A percentile compares a stretch with the other conserved stretches of the same genome.
These are phyloP conservation scores for Mormyrus lacerda DNA, from an alignment of 2,113 vertebrate species.

Conservation along the genomic window DNA sequence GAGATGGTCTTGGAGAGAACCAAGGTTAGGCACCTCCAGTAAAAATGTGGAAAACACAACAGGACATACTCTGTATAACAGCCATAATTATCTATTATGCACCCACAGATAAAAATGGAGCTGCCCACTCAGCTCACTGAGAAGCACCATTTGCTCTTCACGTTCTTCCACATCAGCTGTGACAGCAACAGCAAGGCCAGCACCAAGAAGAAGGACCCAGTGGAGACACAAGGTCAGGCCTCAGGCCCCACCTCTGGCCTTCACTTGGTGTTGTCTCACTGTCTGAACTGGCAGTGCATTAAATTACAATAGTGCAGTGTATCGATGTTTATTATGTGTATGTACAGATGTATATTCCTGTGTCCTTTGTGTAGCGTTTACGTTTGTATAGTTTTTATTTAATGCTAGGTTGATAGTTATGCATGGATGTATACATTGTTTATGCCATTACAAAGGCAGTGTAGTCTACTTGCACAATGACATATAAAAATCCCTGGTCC, in stretches of 20 bases:
- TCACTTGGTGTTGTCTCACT: not conserved
- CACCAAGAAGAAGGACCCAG: slow-evolving; percentile 87
- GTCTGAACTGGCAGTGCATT: not conserved
- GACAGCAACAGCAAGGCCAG: slow-evolving; percentile 93
- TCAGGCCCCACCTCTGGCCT: not conserved
- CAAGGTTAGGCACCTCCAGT: not conserved
- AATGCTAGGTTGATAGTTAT: not conserved
- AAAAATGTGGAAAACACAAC: not conserved
- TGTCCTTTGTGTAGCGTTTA: not conserved
- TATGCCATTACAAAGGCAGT: not conserved
- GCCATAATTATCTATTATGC: not conserved
- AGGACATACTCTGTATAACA: not conserved
- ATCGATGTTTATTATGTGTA: not conserved
- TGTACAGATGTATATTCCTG: not conserved
- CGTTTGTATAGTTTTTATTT: not conserved
- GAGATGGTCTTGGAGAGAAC: not conserved
- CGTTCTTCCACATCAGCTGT: slow-evolving; percentile 92
- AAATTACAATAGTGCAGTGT: not conserved
- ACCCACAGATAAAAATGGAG: slow-evolving; percentile 77
- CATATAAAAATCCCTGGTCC: not conserved
- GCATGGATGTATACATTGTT: not conserved
- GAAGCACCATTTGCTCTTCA: slow-evolving; percentile 92
- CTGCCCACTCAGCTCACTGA: slow-evolving; percentile 90
- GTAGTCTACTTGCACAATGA: not conserved
- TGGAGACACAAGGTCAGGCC: slow-evolving; percentile 82